Evolutionary conservation across 2,113 vertebrate species (phyloP).

Genomic region (Bos taurus): DNA sequence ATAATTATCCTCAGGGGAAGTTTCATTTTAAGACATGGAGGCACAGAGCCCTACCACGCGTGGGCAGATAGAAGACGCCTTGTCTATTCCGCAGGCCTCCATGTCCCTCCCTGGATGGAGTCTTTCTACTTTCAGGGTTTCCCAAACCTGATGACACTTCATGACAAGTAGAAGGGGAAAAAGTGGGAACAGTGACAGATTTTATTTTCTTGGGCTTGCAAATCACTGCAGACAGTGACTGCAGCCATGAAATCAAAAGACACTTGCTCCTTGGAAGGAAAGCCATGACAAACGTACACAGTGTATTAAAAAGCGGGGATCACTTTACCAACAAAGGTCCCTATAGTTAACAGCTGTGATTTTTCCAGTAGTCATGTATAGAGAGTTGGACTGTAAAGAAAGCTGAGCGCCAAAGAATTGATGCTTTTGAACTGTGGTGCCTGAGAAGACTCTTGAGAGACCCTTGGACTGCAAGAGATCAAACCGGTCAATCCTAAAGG

Average conservation of each 20-base stretch:
- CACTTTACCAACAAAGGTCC: neutral
- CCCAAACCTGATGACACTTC: neutral
- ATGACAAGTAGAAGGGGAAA: neutral
- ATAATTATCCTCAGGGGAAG: neutral
- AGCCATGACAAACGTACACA: neutral
- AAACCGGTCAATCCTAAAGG: neutral
- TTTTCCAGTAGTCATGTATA: neutral
- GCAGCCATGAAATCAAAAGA: neutral
- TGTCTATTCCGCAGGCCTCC: rapidly evolving
- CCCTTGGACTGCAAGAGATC: neutral
- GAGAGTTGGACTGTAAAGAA: neutral
- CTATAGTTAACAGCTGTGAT: neutral
- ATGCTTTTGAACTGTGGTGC: neutral
- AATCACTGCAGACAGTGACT: neutral
- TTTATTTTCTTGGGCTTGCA: neutral
- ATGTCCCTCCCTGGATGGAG: rapidly evolving
- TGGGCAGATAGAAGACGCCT: too few species aligned
- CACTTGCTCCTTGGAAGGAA: neutral
- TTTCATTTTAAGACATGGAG: neutral
- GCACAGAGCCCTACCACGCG: rapidly evolving
- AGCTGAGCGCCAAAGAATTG: neutral
- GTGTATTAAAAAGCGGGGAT: neutral
- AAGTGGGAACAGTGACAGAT: neutral
- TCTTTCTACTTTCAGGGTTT: neutral
- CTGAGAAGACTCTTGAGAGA: neutral